Evolutionary conservation across 1,140 invertebrate species (phyloP), one percentile per base, ranked within the genome.

Genomic region (Chymomyza costata): DNA sequence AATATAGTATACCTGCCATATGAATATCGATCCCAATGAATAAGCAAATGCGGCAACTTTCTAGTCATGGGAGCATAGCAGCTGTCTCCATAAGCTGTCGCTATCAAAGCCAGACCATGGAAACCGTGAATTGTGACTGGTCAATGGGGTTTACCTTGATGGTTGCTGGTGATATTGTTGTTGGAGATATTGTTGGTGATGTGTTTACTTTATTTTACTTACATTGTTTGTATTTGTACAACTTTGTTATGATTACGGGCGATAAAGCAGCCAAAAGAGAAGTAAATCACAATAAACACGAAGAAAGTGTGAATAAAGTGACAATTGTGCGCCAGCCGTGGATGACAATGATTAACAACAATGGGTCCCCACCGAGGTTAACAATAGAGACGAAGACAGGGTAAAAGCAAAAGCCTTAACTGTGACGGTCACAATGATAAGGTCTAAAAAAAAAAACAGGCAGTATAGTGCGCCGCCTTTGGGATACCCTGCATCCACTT

Each of bases 291-390:
- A 80, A 78, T 68, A 16, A 43, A 21, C 10, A 16, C 65, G 65
- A 65, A 66, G 73, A 80, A 81, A 80, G 73, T 81, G 76, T 81
- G 74, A 81, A 80, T 65, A 81, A 68, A 80, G 53, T 47, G 48
- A 52, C 46, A 34, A 14, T 10, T 14, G 32, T n/a, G 21, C 21
- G 21, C 21, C 21, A 8, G 21, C 3, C 21, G 21, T 25, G 54
- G 52, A n/a, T n/a, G n/a, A 66, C 66, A 80, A 76, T 66, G 60
- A 65, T 65, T 60, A 70, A 54, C 53, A 62, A 69, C 50, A 58
- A 71, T 66, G 47, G 54, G 40, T 10, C 16, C 6, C 8, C 3
- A 37, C 6, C 3, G 34, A 37, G 15, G 34, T 13, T 11, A 37
- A n/a, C n/a, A 11, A 11, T 11, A 11, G 34, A 11, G 34, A 37